phyloP scores from a whole-genome alignment of 2,888 invertebrate genomes.

The Unio pictorum region DNA sequence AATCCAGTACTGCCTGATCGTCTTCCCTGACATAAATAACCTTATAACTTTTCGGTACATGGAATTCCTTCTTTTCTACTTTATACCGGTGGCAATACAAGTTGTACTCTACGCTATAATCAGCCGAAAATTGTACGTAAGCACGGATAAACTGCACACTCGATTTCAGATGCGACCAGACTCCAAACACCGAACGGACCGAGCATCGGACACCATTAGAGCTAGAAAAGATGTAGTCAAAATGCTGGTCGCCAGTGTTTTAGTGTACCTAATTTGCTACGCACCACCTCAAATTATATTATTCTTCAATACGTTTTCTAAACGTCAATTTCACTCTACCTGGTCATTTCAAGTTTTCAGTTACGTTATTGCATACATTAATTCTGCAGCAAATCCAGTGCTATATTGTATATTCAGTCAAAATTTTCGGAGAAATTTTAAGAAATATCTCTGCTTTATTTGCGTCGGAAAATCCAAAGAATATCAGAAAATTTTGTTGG shows the following conservation, averaged over 20 bases:
- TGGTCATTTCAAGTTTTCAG: constrained; percentile 69
- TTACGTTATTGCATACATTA: constrained; percentile 69
- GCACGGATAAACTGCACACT: constrained; percentile 58
- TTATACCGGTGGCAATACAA: constrained; percentile 68
- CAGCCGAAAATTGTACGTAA: constrained; percentile 63
- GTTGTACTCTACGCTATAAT: constrained; percentile 67
- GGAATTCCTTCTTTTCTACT: constrained; percentile 68
- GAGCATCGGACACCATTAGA: constrained; percentile 59
- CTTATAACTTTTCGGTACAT: constrained; percentile 59
- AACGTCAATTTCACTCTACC: constrained; percentile 57
- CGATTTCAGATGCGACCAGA: constrained; percentile 53
- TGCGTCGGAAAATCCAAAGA: constrained; percentile 41
- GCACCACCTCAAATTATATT: constrained; percentile 71
- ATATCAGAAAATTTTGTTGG: constrained; percentile 47
- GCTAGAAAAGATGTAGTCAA: constrained; percentile 72
- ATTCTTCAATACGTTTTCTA: constrained; percentile 66
- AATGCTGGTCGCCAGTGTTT: constrained; percentile 73
- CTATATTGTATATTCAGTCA: constrained; percentile 72
- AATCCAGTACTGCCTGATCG: constrained; percentile 56
- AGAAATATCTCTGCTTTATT: constrained; percentile 54
- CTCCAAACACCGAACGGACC: constrained; percentile 49
- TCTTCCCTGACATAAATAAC: constrained; percentile 47
- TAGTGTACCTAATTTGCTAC: constrained; percentile 73
- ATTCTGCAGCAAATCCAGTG: constrained; percentile 72
- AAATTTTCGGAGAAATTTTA: constrained; percentile 67